phyloP scores from a whole-genome alignment of 2,797 vertebrate genomes.

The Orestias chungarensis region DNA sequence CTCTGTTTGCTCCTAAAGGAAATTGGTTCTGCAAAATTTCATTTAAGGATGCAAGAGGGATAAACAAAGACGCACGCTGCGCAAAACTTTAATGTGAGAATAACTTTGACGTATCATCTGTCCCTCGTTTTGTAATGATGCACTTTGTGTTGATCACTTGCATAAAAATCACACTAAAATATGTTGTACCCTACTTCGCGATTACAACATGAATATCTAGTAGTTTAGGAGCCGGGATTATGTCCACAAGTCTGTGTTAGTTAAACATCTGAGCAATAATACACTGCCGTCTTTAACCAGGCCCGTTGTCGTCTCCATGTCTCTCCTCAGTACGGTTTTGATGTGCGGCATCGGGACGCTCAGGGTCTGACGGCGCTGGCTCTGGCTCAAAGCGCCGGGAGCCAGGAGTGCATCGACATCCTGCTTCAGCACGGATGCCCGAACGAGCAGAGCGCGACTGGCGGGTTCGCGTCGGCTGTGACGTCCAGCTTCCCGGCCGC shows the following conservation, averaged over 20 bases:
- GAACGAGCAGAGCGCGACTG: conserved; percentile 71
- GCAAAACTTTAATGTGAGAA: not conserved
- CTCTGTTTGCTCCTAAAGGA: not conserved
- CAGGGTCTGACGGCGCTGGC: conserved; percentile 88
- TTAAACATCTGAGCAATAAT: not conserved
- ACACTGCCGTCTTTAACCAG: conserved; percentile 13
- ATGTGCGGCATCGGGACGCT: conserved; percentile 86
- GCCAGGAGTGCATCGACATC: conserved; percentile 93
- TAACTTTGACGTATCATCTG: too few species aligned
- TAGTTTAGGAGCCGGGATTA: not conserved
- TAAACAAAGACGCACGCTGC: not conserved
- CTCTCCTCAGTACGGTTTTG: conserved; percentile 87
- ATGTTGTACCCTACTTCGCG: not conserved
- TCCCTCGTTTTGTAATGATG: not conserved
- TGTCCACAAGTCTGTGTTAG: not conserved
- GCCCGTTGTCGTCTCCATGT: conserved; percentile 14
- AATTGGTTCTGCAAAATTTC: not conserved
- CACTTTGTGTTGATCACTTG: not conserved
- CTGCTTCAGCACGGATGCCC: conserved; percentile 93
- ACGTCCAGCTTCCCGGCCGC: conserved; percentile 68
- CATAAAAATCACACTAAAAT: not conserved
- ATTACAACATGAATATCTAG: not conserved
- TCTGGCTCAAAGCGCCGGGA: conserved; percentile 86
- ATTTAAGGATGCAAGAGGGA: not conserved
- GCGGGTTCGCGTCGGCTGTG: conserved; percentile 52